phyloP scores from a whole-genome alignment of 2,113 vertebrate genomes.

The Callipepla californica region DNA sequence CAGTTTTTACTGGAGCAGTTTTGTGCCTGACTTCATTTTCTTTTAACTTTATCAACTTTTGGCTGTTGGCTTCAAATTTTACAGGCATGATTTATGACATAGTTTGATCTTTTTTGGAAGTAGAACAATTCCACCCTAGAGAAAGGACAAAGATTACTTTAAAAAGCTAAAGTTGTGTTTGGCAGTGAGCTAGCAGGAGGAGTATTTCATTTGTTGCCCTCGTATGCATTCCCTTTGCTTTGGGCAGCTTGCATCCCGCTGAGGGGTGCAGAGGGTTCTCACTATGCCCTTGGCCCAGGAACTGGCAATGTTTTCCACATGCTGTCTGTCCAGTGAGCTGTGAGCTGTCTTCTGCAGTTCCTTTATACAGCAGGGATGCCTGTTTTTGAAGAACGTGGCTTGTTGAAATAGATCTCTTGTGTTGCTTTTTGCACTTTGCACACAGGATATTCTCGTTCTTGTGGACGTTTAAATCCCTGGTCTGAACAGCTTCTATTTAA shows the following conservation, averaged over 20 bases:
- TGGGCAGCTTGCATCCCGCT: not conserved
- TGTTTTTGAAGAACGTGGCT: not conserved
- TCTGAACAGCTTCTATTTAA: not conserved
- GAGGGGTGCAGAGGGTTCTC: not conserved
- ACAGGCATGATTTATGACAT: not conserved
- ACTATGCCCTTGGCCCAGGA: rapidly evolving
- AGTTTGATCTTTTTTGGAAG: not conserved
- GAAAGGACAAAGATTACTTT: not conserved
- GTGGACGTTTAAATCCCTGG: not conserved
- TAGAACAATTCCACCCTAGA: not conserved
- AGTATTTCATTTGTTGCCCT: not conserved
- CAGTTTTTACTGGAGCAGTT: not conserved
- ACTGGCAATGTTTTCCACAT: too few relatives aligned
- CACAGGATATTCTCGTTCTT: not conserved
- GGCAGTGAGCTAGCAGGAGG: not conserved
- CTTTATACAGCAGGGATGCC: not conserved
- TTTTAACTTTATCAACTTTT: not conserved
- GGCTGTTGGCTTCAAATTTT: not conserved
- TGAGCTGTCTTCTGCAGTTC: not conserved
- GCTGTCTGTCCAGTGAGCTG: not conserved
- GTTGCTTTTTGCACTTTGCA: not conserved
- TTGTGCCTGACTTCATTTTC: not conserved
- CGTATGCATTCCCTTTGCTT: not conserved
- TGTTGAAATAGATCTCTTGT: not conserved
- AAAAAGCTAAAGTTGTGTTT: not conserved